A percentile compares a stretch with the other conserved stretches of the same genome.
phyloP scores from a whole-genome alignment of 2,113 vertebrate genomes.

The Alouatta palliata region DNA sequence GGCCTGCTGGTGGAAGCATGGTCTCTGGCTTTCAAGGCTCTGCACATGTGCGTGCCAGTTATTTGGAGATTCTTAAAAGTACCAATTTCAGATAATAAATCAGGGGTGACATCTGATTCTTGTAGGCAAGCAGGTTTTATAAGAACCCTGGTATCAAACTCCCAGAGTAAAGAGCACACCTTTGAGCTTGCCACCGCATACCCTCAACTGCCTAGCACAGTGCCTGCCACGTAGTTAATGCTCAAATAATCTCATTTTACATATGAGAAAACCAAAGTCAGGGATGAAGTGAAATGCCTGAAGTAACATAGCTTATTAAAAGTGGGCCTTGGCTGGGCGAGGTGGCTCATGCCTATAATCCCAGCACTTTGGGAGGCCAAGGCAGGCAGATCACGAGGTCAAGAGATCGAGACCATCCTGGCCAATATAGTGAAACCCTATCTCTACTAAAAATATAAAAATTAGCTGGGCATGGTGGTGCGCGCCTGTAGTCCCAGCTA shows the following conservation, averaged over 20 bases:
- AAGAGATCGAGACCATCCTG: no score
- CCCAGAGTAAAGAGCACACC: not conserved
- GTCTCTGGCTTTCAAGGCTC: not conserved
- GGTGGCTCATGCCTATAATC: no score
- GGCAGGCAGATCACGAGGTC: no score
- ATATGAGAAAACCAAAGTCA: not conserved
- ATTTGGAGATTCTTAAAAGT: not conserved
- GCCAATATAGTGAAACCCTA: no score
- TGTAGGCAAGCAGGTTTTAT: not conserved
- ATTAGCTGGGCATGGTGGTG: no score
- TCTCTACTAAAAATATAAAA: no score
- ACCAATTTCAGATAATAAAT: not conserved
- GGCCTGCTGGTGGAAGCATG: not conserved
- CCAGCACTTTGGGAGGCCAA: no score
- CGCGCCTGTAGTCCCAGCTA: no score
- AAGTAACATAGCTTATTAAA: slow-evolving; percentile 14
- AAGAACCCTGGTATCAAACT: not conserved
- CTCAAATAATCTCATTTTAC: not conserved
- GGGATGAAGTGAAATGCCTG: not conserved
- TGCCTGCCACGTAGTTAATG: not conserved
- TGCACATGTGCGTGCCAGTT: not conserved
- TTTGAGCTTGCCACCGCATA: not conserved
- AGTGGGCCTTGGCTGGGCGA: not conserved
- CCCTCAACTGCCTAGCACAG: not conserved
- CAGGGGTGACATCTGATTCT: not conserved